Evolutionary conservation across 2,888 invertebrate genomes (phyloP), one percentile per base, ranked within the genome.

Genomic region (Phania funesta): DNA sequence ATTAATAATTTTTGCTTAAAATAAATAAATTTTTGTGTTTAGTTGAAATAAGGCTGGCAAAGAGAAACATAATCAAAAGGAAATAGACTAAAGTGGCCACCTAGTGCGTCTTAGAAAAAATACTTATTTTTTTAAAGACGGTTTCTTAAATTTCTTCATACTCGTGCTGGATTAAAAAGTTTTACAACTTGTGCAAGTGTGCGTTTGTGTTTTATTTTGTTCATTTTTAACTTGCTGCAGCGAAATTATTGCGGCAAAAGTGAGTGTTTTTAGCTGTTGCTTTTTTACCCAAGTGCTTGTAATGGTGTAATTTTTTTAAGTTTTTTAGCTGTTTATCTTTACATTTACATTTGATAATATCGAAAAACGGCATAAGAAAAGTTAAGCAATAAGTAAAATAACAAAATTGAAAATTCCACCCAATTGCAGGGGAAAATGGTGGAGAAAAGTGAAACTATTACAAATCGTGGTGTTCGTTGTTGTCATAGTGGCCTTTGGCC

Each of bases 361-460:
- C 41, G 18, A 29, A 38, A 38, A 26, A 67, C 56, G 18, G 22
- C 9, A 18, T n/a, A 26, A 64, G 62, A 80, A 54, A 26, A 35
- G 32, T 38, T 11, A 54, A 58, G 50, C 52, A 11, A 41, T 13
- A 24, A 35, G 18, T n/a, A 41, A 68, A n/a, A 52, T 1, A 75
- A 22, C 44, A n/a, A 46, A 62, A 41, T 54, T 67, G 50, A 60
- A 73, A 75, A 73, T 70, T 56, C 64, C 38, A 64, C 32, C 46
- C 50, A 46, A 46, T 41, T 48, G 62, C 22, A 65, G 58, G 74
- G 77, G 68, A 58, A 78, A 78, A 70, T 74, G 50, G 84, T 86
- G 85, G 76, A 84, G 80, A 85, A 84, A 86, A 86, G 86, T 86
- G 86, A 85, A 84, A 85, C 75, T n/a, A n/a, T n/a, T 67, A 73